Evolutionary conservation across 2,113 vertebrate species (phyloP).

Genomic region (Podiceps cristatus): DNA sequence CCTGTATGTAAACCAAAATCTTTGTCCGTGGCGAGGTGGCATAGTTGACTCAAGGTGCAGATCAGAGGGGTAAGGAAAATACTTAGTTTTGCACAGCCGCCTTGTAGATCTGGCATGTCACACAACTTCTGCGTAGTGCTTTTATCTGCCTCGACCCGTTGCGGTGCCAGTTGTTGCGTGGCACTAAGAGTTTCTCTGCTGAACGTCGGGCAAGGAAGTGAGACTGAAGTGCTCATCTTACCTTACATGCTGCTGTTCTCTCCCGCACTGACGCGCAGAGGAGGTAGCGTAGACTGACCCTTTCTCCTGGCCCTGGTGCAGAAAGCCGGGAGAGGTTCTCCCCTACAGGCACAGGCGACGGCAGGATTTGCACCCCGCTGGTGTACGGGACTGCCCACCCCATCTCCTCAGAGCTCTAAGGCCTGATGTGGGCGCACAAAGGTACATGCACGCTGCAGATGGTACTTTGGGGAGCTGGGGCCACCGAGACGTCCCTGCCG

Average conservation of each 20-base stretch:
- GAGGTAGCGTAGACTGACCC: background rate
- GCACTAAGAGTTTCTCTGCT: background rate
- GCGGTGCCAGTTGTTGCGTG: background rate
- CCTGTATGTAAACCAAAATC: background rate
- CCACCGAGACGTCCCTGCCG: background rate
- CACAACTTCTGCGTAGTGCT: background rate
- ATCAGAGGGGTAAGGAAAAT: background rate
- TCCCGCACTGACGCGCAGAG: background rate
- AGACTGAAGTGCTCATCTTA: background rate
- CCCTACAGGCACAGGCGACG: accelerated
- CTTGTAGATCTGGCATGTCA: background rate
- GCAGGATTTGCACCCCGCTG: background rate
- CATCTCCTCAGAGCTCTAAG: background rate
- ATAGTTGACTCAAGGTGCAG: background rate
- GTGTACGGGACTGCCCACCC: accelerated
- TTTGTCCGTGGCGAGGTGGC: background rate
- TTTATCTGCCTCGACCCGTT: background rate
- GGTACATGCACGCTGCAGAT: background rate
- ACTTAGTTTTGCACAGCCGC: background rate
- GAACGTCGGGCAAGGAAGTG: background rate
- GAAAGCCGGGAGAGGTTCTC: background rate
- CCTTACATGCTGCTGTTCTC: background rate
- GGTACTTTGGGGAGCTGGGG: background rate
- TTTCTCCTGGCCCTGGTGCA: background rate
- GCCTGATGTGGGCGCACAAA: background rate